Base-by-base conservation (phyloP, 2,797 vertebrate species). In the Poeciliopsis presidionis region DNA sequence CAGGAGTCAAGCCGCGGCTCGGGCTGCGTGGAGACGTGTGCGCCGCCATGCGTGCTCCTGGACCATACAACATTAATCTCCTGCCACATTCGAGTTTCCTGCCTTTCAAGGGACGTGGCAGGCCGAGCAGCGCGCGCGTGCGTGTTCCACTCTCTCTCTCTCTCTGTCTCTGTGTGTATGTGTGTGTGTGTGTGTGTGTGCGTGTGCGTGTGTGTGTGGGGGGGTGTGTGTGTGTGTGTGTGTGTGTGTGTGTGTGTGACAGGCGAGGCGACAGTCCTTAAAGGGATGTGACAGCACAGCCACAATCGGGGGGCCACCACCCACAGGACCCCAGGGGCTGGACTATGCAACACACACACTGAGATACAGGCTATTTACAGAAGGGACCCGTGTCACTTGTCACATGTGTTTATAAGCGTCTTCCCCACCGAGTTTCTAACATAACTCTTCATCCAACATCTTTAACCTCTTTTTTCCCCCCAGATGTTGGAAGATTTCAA, bases 51-150 rank as follows among this genome's bases (percentile, higher is more conserved):
- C 41, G 69, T 86, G 86, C 80, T 93, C 81, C 74, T 82, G 80
- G 87, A 84, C 87, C 89, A 93, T 94, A 88, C 93, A 95, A 94
- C 92, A 94, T 95, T 95, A 94, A 95, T 94, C 92, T 93, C 89
- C 92, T 94, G 93, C 93, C 90, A 94, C 94, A 94, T 95, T 93
- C 91, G 93, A 82, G 92, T 86, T 89, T 93, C 91, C 90, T 88
- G 87, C 82, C 91, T 93, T 91, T 94, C 94, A 94, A 90, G 88
- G 87, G 93, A 94, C 80, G 90, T 92, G 94, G 93, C 93, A 94
- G 92, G 91, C 90, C 76, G 73, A 86, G 87, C 88, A 73, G 87
- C 18, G 71, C 20, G 6, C 49, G 7, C 45, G 13, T 46, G 45
- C 13, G 12, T 14, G 13, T 5, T 4, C 4, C 45, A 4, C 45